phyloP scores from a whole-genome alignment of 2,888 invertebrate genomes.

The Acrocera orbiculus region DNA sequence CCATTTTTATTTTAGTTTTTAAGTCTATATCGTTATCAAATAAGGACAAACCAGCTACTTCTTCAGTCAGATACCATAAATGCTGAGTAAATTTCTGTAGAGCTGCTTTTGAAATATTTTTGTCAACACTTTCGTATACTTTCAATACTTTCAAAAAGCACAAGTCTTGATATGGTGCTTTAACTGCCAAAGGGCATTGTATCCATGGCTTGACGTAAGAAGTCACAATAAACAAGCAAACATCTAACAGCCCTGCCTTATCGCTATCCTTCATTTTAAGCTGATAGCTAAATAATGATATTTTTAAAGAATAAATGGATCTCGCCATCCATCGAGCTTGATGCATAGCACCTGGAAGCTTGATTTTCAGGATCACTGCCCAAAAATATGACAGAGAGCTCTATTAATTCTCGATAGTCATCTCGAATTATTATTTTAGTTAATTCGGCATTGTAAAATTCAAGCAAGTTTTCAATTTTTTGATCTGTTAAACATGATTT shows the following conservation, averaged over 20 bases:
- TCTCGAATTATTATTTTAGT: conserved; percentile 12
- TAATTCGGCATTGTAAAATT: conserved; percentile 9
- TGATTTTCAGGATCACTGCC: conserved; percentile 8
- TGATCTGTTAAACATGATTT: too few species aligned
- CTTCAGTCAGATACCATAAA: conserved; percentile 14
- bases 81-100: conserved; percentile 12
- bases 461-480: background rate
- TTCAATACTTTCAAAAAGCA: conserved; percentile 10
- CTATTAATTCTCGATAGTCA: conserved; percentile 14
- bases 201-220: conserved; percentile 17
- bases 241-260: conserved; percentile 9
- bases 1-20: conserved; percentile 10
- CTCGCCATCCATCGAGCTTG: conserved; percentile 18
- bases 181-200: conserved; percentile 14
- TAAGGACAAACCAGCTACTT: too few species aligned
- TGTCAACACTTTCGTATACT: conserved; percentile 10
- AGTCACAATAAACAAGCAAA: conserved; percentile 14
- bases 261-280: conserved; percentile 10
- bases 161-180: conserved; percentile 13
- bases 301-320: conserved; percentile 16
- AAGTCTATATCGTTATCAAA: conserved; percentile 12
- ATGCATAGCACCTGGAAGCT: conserved; percentile 19
- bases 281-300: conserved; percentile 8
- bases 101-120: conserved; percentile 12
- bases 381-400: conserved; percentile 8